Evolutionary conservation across 2,888 invertebrate genomes (phyloP).

Genomic region (Mythimna ferrago): DNA sequence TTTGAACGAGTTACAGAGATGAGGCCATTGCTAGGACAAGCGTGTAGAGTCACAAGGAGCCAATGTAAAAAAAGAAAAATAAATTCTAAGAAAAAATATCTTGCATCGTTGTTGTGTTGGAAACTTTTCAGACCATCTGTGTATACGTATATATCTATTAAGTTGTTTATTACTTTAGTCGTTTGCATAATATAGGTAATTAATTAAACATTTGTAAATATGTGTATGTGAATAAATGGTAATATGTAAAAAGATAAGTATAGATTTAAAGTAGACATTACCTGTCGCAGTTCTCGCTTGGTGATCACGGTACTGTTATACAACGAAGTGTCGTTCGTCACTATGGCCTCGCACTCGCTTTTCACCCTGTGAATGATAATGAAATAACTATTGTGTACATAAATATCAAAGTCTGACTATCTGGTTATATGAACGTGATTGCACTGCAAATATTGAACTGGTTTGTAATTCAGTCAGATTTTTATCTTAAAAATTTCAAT

Average conservation of each 20-base stretch:
- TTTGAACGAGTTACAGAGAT: too few relatives aligned
- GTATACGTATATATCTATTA: too few relatives aligned
- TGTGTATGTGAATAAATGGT: neutral
- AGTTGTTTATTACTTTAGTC: too few relatives aligned
- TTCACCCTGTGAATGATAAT: conserved; percentile 82
- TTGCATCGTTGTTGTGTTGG: too few relatives aligned
- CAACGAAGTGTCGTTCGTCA: conserved; percentile 79
- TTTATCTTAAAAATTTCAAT: neutral
- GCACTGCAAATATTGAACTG: conserved; percentile 19
- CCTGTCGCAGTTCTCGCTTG: conserved; percentile 81
- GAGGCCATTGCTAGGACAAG: too few relatives aligned
- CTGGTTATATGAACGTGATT: conserved; percentile 30
- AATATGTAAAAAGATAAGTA: too few relatives aligned
- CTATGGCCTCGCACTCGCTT: conserved; percentile 87
- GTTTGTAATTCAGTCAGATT: neutral
- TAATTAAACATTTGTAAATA: too few relatives aligned
- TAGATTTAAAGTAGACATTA: conserved; percentile 64
- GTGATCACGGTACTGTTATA: conserved; percentile 77
- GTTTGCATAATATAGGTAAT: too few relatives aligned
- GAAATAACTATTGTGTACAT: conserved; percentile 56
- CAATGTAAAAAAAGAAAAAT: too few relatives aligned
- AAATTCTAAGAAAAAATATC: too few relatives aligned
- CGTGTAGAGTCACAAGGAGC: too few relatives aligned
- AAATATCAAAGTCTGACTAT: conserved; percentile 45
- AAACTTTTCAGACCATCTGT: too few relatives aligned